These are phyloP conservation scores for Nesogale talazaci DNA, from an alignment of 2,113 vertebrate genomes.

Conservation along the genomic window DNA sequence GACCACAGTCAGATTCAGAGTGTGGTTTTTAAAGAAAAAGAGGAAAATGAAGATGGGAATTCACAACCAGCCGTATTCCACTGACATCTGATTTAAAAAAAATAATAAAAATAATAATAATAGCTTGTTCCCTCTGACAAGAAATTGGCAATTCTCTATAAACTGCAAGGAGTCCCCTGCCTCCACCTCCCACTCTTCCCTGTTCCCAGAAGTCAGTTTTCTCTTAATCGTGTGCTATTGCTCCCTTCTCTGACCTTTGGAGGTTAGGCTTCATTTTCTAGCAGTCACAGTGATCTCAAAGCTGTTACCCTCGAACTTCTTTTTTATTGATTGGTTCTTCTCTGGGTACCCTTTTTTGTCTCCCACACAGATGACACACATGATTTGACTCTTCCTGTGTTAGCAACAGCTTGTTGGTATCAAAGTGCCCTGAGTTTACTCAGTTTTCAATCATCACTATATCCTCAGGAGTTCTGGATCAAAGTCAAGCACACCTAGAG, in stretches of 20 bases:
- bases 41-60: background rate
- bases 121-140: background rate
- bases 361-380: background rate
- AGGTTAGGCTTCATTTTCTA: background rate
- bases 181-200: background rate
- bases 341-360: background rate
- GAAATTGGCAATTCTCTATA: background rate
- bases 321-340: background rate
- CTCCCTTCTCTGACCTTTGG: background rate
- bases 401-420: background rate
- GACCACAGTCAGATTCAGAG: background rate
- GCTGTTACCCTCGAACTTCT: constrained; percentile 1
- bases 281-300: background rate
- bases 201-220: background rate
- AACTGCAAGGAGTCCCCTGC: background rate
- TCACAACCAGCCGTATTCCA: background rate
- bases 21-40: constrained; percentile 6
- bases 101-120: too few relatives aligned
- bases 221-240: background rate
- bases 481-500: background rate
- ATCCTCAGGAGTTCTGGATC: background rate
- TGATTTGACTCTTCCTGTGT: background rate
- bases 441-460: too few relatives aligned
- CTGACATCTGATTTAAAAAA: constrained; percentile 4
- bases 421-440: too few relatives aligned